Evolutionary conservation across 2,888 invertebrate genomes (phyloP).

Genomic region (Torymus aiolomorphi): DNA sequence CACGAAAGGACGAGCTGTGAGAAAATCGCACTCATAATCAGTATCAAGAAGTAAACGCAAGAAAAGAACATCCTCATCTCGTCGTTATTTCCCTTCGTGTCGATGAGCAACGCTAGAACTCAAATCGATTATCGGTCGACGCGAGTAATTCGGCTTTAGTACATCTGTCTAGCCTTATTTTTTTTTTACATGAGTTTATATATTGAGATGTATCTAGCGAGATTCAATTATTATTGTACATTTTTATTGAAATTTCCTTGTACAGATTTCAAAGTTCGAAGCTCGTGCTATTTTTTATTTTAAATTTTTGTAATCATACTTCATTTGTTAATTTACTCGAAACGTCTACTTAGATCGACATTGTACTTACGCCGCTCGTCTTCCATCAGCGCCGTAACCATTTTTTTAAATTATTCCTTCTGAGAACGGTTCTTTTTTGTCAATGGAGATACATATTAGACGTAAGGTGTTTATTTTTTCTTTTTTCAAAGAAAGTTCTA

Average conservation of each 20-base stretch:
- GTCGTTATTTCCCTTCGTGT: conserved; percentile 50
- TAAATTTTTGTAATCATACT: conserved; percentile 48
- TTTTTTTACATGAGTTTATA: conserved; percentile 51
- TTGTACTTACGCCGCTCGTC: conserved; percentile 56
- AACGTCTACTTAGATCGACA: conserved; percentile 41
- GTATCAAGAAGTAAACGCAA: conserved; percentile 62
- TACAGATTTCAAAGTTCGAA: conserved; percentile 53
- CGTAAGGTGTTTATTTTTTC: neutral
- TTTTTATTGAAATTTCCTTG: conserved; percentile 55
- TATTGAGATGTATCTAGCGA: conserved; percentile 50
- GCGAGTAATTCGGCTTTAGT: conserved; percentile 45
- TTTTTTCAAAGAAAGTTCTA: conserved; percentile 21
- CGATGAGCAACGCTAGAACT: conserved; percentile 17
- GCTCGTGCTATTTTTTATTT: conserved; percentile 47
- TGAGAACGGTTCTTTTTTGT: conserved; percentile 20
- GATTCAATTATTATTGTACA: conserved; percentile 46
- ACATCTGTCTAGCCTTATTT: conserved; percentile 48
- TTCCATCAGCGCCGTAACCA: conserved; percentile 52
- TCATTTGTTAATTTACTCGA: conserved; percentile 36
- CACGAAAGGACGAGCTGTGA: conserved; percentile 89
- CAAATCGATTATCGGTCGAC: conserved; percentile 32
- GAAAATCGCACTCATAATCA: conserved; percentile 57
- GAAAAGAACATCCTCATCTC: conserved; percentile 52
- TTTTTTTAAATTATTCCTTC: conserved; percentile 3
- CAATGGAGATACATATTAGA: conserved; percentile 4